Conservation (phyloP, 2,888 invertebrate genomes). For the Dicycla oo region DNA sequence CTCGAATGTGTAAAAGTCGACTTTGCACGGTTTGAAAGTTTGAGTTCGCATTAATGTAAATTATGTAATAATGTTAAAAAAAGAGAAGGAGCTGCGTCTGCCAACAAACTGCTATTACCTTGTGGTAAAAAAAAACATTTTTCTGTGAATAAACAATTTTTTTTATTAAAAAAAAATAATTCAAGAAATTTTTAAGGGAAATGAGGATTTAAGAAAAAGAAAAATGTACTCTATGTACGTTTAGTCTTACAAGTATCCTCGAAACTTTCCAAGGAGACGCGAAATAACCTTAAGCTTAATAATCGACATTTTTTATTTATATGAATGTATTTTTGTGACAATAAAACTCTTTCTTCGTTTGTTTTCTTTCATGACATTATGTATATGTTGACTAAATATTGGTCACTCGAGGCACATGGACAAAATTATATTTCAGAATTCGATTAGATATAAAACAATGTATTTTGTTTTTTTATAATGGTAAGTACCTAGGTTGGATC, state of each 20-base stretch:
- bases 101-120: too few relatives aligned
- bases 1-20: background rate
- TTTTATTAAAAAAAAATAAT: too few relatives aligned
- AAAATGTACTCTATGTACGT: background rate
- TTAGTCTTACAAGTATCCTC: background rate
- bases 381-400: background rate
- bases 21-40: background rate
- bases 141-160: too few relatives aligned
- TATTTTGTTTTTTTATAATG: too few relatives aligned
- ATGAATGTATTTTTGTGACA: too few relatives aligned
- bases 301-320: too few relatives aligned
- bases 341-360: background rate
- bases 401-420: background rate
- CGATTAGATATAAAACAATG: background rate
- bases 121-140: too few relatives aligned
- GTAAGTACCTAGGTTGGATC: too few relatives aligned
- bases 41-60: background rate
- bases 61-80: too few relatives aligned
- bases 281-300: background rate
- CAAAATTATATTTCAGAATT: background rate
- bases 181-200: background rate
- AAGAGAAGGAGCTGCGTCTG: too few relatives aligned
- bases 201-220: background rate
- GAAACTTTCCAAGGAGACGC: background rate
- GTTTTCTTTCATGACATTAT: background rate